Evolutionary conservation across 2,888 invertebrate genomes (phyloP).

Genomic region (Drosophila affinis): DNA sequence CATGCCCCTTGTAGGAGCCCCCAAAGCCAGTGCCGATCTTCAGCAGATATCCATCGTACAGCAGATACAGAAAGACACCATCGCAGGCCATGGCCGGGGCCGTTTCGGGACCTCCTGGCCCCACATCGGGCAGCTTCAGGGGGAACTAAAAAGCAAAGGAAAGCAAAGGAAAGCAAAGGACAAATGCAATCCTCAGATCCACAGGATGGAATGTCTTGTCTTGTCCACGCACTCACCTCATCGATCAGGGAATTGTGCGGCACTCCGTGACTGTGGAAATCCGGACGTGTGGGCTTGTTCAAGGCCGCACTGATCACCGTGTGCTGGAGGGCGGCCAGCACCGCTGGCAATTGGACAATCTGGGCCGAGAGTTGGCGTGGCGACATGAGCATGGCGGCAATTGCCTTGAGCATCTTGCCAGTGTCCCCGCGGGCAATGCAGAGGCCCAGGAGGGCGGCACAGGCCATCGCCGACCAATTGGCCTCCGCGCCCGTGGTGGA

Average conservation of each 20-base stretch:
- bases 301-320: conserved; percentile 95
- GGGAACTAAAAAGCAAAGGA: conserved; percentile 68
- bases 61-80: conserved; percentile 94
- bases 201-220: too few species aligned
- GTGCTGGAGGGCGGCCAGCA: conserved; percentile 92
- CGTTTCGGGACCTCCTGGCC: conserved; percentile 3
- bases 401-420: conserved; percentile 93
- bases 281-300: conserved; percentile 92
- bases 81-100: conserved; percentile 91
- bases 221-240: conserved; percentile 80
- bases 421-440: conserved; percentile 97
- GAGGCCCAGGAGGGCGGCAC: conserved; percentile 95
- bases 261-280: conserved; percentile 95
- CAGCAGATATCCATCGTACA: conserved; percentile 92
- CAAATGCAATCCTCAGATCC: not conserved
- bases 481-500: conserved; percentile 84
- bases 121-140: conserved; percentile 62
- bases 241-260: conserved; percentile 90
- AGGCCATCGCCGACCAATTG: conserved; percentile 93
- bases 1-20: conserved; percentile 95
- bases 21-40: conserved; percentile 98
- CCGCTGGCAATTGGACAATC: conserved; percentile 93
- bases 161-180: not conserved
- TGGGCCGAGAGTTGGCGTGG: conserved; percentile 90
- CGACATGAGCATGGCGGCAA: conserved; percentile 94